Conservation (phyloP, 2,797 vertebrate genomes). For the Pogonophryne albipinna region DNA sequence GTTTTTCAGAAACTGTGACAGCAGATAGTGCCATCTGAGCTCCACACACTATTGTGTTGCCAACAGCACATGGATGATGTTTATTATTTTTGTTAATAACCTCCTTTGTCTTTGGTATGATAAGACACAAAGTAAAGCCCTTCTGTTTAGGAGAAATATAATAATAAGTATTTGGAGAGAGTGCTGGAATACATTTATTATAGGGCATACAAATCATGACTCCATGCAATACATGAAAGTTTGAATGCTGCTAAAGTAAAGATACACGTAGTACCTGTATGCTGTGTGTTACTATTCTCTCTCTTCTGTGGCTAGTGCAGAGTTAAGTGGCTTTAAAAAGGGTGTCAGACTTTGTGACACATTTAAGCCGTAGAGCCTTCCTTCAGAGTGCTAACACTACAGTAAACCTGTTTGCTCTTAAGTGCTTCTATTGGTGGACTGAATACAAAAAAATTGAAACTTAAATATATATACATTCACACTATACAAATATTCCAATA, state of each 20-base stretch:
- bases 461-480: no score
- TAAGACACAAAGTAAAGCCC: background rate
- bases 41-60: background rate
- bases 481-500: no score
- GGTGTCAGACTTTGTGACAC: background rate
- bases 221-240: background rate
- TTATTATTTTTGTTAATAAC: background rate
- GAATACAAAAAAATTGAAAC: background rate
- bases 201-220: background rate
- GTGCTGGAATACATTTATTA: constrained; percentile 1
- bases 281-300: background rate
- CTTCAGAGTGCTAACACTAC: background rate
- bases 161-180: background rate
- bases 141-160: constrained; percentile 4
- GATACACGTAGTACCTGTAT: background rate
- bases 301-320: background rate
- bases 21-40: constrained; percentile 1
- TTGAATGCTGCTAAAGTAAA: background rate
- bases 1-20: background rate
- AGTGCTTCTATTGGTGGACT: background rate
- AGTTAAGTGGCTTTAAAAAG: background rate
- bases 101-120: background rate
- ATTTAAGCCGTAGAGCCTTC: background rate
- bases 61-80: background rate
- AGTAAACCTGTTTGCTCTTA: background rate